Evolutionary conservation across 2,888 invertebrate species (phyloP), one percentile per base, ranked within the genome.

Genomic region (Clistopyga incitator): DNA sequence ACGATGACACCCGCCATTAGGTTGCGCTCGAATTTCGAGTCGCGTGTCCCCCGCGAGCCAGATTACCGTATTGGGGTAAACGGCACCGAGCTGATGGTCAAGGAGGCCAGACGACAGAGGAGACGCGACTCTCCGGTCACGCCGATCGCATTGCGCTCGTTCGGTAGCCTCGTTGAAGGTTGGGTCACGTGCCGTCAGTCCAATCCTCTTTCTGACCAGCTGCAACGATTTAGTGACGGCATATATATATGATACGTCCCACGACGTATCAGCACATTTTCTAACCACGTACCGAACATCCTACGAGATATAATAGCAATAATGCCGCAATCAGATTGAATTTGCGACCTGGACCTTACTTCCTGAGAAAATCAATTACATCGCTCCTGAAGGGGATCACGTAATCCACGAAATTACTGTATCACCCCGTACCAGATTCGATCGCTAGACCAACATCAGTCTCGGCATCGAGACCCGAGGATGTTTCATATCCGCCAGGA

Each of bases 21-120:
- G 88, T 80, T 64, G 82, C 81, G 86, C 88, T 89, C 87, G 86
- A 89, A 89, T 89, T 89, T 88, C 88, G 87, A 89, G 87, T 88
- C 85, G 85, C 82, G 88, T 87, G 87, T 88, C 88, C 88, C 61
- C 11, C 61, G 74, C 25, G 61, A 61, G 52, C 8, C 45, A 34
- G 45, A 74, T 78, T 64, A 54, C 50, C 70, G 86, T 87, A 86
- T 88, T 84, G 84, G 86, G 56, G 80, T 74, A 64, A 70, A 74
- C 71, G 52, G 70, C 76, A 54, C 56, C 29, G 29, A 61, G 45
- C 56, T 45, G 61, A 71, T 29, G 75, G 75, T 68, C 29, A 38
- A 67, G 64, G 64, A 64, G 38, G 80, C 38, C 29, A n/a, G 23
- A 25, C 56, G 47, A 67, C n/a, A 13, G 42, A 68, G 45, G 50